Base-by-base conservation (phyloP, 2,797 vertebrate species). In the Varecia variegata region DNA sequence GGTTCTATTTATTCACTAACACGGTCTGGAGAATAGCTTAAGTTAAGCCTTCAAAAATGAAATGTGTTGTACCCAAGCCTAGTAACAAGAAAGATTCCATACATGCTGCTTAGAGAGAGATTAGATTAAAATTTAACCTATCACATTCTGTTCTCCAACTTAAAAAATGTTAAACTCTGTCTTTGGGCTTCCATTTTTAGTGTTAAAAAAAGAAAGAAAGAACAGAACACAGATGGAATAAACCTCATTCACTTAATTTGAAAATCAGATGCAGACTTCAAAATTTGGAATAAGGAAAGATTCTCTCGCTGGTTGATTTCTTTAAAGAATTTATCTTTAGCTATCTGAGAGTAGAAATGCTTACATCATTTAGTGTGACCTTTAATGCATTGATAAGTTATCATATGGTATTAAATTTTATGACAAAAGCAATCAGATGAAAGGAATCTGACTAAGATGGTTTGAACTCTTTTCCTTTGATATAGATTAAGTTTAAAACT, bases 371-470 rank as follows among this genome's bases (percentile, higher is more conserved):
- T 93, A 73, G 32, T 80, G 95, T 95, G 95, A 97, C 90, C 96
- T 97, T 97, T 97, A 94, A 95, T 88, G 90, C 90, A 95, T 30
- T 97, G 96, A 93, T 74, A 98, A 83, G 45, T 94, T 97, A 96
- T 94, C 60, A 68, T 65, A 96, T 0, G 0, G 91, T 50, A 70
- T 83, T 96, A 90, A 96, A 97, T 96, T 92, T 88, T 73, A 86
- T 91, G 93, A 94, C 60, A 97, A 97, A 77, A 92, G 85, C 81
- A 97, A 92, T 84, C 93, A 97, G 38, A 95, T 86, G 52, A 88
- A 98, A 97, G 92, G 87, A 97, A 97, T 97, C 82, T 94, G 65
- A 77, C 90, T 79, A 62, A 1, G 3, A 95, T 40, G 83, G 68
- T 82, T 92, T 87, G 45, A 80, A 81, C 40, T 71, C 60, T 89